A percentile compares a stretch with the other conserved stretches of the same genome.
These are phyloP conservation scores for Planiliza haematocheilus DNA, from an alignment of 2,113 vertebrate genomes.

Conservation along the genomic window DNA sequence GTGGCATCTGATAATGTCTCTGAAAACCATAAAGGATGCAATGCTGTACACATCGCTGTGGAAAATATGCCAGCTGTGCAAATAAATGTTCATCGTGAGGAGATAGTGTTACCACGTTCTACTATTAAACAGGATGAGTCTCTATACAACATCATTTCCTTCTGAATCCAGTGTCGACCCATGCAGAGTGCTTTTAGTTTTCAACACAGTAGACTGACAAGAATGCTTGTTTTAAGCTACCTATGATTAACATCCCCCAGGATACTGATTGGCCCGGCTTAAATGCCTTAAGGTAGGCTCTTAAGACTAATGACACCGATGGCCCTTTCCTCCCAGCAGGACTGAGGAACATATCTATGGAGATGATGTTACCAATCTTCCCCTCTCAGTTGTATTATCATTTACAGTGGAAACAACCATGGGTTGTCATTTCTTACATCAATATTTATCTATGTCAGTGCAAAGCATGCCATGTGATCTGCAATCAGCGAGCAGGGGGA, in stretches of 20 bases:
- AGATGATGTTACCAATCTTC: neutral
- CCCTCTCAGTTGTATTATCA: neutral
- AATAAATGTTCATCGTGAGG: slow-evolving; percentile 25
- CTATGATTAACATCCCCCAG: slow-evolving; percentile 6
- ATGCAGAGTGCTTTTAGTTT: neutral
- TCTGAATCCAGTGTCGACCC: neutral
- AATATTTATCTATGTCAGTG: slow-evolving; percentile 29
- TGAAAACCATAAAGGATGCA: neutral
- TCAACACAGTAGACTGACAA: slow-evolving; percentile 15
- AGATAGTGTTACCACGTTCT: neutral
- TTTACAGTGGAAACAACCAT: slow-evolving; percentile 1
- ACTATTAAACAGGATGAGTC: neutral
- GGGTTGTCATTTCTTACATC: slow-evolving; percentile 23
- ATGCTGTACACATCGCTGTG: slow-evolving; percentile 1
- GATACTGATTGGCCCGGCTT: slow-evolving; percentile 1
- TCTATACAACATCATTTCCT: neutral
- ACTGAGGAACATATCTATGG: neutral
- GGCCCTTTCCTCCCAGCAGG: slow-evolving; percentile 1
- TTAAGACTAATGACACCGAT: slow-evolving; percentile 5
- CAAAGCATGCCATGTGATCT: slow-evolving; percentile 63
- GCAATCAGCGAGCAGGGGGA: slow-evolving; percentile 44
- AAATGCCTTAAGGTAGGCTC: slow-evolving; percentile 5
- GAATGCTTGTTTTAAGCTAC: slow-evolving; percentile 24
- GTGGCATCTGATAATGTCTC: slow-evolving; percentile 10
- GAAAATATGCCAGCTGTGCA: slow-evolving; percentile 23